Percentiles rank a stretch among this genome's conserved stretches.
Evolutionary conservation across 2,888 invertebrate genomes (phyloP).

Genomic region (Pyrrhia umbra): DNA sequence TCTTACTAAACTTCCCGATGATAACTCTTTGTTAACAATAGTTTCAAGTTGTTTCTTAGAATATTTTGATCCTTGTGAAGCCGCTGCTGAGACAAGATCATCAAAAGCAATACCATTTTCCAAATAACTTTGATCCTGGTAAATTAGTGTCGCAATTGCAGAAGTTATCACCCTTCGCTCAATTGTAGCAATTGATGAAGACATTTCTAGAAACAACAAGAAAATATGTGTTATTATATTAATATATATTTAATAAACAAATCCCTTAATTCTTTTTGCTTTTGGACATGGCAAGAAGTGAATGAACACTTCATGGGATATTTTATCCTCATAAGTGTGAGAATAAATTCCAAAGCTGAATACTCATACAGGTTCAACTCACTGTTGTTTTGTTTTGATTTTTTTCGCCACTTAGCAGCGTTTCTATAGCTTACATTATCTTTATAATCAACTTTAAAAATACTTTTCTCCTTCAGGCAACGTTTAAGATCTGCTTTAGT

Average conservation of each 20-base stretch:
- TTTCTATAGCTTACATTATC: constrained; percentile 96
- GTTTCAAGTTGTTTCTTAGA: constrained; percentile 91
- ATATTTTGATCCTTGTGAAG: constrained; percentile 92
- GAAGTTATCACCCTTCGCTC: constrained; percentile 91
- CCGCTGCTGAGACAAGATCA: constrained; percentile 92
- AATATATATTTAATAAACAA: background rate
- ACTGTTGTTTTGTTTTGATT: constrained; percentile 78
- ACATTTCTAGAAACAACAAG: constrained; percentile 80
- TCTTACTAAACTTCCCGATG: constrained; percentile 92
- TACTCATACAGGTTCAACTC: constrained; percentile 64
- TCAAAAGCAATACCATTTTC: constrained; percentile 93
- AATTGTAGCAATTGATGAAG: constrained; percentile 79
- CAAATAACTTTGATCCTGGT: constrained; percentile 93
- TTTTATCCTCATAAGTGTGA: constrained; percentile 18
- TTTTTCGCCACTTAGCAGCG: constrained; percentile 93
- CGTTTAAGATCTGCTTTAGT: constrained; percentile 93
- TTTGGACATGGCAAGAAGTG: constrained; percentile 18
- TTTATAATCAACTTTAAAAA: constrained; percentile 96
- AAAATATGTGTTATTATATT: background rate
- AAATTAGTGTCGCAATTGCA: constrained; percentile 93
- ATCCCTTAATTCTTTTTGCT: background rate
- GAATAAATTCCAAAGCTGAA: constrained; percentile 29
- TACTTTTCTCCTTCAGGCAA: constrained; percentile 93
- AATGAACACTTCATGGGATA: background rate
- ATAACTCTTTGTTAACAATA: constrained; percentile 93